Conservation (phyloP, 2,888 invertebrate species). For the Pristionchus exspectatus region DNA sequence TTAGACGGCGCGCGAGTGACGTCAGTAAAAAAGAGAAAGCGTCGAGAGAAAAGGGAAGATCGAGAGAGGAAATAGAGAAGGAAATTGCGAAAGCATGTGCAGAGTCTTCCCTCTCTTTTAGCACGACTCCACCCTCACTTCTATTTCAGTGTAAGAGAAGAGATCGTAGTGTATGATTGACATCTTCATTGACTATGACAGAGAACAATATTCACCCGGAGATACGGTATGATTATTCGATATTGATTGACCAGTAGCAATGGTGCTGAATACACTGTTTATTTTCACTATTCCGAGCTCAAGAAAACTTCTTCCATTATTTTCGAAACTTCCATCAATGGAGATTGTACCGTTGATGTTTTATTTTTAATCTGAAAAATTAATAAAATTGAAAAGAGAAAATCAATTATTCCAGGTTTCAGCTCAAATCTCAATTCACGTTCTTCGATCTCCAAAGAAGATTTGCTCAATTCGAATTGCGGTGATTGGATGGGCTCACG, state of each 20-base stretch:
- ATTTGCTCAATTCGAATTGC: background rate
- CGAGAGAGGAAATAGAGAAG: background rate
- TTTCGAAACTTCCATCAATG: background rate
- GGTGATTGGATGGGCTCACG: background rate
- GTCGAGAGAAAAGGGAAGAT: background rate
- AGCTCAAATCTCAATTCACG: background rate
- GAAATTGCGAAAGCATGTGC: slow-evolving; percentile 9
- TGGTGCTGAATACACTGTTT: background rate
- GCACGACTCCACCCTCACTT: slow-evolving; percentile 21
- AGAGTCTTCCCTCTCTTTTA: background rate
- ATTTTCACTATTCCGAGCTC: background rate
- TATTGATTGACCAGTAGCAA: too few species aligned
- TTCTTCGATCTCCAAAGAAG: background rate
- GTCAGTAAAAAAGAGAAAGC: background rate
- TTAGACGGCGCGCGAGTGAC: background rate
- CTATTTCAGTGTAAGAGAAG: background rate
- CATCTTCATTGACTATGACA: background rate
- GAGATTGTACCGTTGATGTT: too few species aligned
- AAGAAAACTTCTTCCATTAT: background rate
- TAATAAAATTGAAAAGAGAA: background rate
- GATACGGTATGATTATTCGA: background rate
- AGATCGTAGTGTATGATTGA: background rate
- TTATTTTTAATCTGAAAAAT: background rate
- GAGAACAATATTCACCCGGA: background rate
- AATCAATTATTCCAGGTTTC: background rate